Conservation (phyloP, 2,113 vertebrate genomes). For the Bambusicola thoracicus region DNA sequence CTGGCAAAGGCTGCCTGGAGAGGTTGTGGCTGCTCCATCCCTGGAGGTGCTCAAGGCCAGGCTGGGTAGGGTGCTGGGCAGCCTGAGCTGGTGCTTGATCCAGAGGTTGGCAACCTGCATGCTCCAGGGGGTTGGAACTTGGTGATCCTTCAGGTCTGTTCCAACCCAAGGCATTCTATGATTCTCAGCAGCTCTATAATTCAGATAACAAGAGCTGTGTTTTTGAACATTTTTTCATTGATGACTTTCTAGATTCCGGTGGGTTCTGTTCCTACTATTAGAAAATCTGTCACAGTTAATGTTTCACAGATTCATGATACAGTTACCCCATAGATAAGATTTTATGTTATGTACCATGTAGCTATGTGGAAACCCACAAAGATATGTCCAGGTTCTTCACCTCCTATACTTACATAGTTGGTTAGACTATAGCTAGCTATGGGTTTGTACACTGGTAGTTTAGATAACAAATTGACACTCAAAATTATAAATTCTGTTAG, state of each 20-base stretch:
- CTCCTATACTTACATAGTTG: not conserved
- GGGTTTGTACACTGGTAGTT: no score
- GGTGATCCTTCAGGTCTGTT: no score
- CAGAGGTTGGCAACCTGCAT: no score
- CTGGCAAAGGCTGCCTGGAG: no score
- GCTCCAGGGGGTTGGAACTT: no score
- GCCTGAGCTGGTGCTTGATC: no score
- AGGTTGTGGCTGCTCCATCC: no score
- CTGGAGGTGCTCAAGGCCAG: no score
- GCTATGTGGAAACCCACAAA: not conserved
- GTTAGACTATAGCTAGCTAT: not conserved
- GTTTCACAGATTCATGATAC: not conserved
- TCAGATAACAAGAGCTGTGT: not conserved
- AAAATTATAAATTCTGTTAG: not conserved
- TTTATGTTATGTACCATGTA: not conserved
- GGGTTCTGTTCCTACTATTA: not conserved
- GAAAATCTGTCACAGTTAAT: not conserved
- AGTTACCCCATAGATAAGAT: not conserved
- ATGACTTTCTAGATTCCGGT: not conserved
- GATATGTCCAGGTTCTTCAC: not conserved
- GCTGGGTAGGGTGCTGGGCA: no score
- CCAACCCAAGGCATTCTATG: no score
- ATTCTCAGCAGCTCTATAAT: not conserved
- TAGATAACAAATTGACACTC: no score
- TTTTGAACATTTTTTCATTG: not conserved